A percentile compares a stretch with the other conserved stretches of the same genome.
Conservation (phyloP, 2,113 vertebrate species). For the Aphyosemion australe region DNA sequence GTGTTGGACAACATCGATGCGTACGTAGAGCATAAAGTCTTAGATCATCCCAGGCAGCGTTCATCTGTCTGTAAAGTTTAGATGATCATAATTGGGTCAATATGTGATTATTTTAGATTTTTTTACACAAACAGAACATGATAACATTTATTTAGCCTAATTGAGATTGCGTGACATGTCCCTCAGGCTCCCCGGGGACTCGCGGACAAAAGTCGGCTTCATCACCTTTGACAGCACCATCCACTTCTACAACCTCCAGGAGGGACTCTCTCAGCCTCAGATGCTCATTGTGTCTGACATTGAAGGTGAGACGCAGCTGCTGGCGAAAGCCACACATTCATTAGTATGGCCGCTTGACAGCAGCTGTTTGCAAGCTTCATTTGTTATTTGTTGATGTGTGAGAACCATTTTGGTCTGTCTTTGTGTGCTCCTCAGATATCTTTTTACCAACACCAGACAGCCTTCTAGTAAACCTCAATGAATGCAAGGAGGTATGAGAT, state of each 20-base stretch:
- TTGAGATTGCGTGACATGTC: background rate
- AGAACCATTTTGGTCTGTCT: background rate
- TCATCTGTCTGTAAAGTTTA: no score
- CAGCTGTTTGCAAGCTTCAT: background rate
- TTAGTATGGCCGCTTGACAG: background rate
- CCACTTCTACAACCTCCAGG: constrained; percentile 98
- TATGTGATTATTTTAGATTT: no score
- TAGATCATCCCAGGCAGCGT: no score
- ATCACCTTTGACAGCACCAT: constrained; percentile 98
- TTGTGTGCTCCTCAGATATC: constrained; percentile 85
- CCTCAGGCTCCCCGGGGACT: constrained; percentile 93
- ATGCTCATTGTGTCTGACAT: constrained; percentile 98
- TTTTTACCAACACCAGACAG: constrained; percentile 98
- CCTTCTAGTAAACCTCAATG: constrained; percentile 95
- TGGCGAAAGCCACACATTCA: background rate
- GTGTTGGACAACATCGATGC: constrained; percentile 91
- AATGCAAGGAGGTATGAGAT: constrained; percentile 94
- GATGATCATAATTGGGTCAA: no score
- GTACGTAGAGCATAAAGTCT: constrained; percentile 79
- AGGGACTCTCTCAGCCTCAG: constrained; percentile 96
- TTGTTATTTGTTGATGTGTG: no score
- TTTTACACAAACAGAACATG: no score
- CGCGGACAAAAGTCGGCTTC: constrained; percentile 95
- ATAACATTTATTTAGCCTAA: no score
- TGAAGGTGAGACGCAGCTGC: constrained; percentile 83